These are phyloP conservation scores for Mallotus villosus DNA, from an alignment of 2,797 vertebrate species.

Conservation along the genomic window DNA sequence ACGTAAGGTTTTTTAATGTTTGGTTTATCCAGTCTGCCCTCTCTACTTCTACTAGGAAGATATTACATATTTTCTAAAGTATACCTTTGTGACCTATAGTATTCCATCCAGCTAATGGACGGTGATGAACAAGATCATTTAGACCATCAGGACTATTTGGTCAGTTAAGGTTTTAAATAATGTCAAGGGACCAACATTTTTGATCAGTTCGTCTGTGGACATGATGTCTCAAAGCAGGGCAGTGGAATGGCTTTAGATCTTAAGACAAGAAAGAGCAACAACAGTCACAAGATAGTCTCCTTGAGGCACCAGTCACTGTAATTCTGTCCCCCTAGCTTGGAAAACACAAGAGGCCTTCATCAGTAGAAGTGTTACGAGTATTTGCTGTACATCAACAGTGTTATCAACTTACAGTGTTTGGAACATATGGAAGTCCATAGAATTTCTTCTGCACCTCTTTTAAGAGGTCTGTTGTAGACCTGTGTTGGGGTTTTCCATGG, in stretches of 20 bases:
- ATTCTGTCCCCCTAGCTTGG: too few relatives aligned
- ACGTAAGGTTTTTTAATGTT: too few relatives aligned
- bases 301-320: too few relatives aligned
- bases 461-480: constrained; percentile 82
- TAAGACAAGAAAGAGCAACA: too few relatives aligned
- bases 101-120: neutral
- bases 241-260: too few relatives aligned
- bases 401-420: constrained; percentile 75
- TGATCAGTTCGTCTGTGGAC: neutral
- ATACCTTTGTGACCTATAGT: neutral
- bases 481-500: constrained; percentile 79
- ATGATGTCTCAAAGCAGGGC: neutral
- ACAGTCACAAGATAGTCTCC: too few relatives aligned
- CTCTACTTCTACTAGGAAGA: neutral
- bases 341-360: too few relatives aligned
- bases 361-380: too few relatives aligned
- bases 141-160: neutral
- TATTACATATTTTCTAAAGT: neutral
- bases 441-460: constrained; percentile 80
- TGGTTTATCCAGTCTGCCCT: too few relatives aligned
- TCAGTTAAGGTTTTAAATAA: neutral
- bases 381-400: neutral
- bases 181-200: neutral
- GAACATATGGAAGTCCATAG: constrained; percentile 82
- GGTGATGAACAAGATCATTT: neutral